These are phyloP conservation scores for Apolygus lucorum DNA, from an alignment of 1,140 invertebrate species.

Conservation along the genomic window DNA sequence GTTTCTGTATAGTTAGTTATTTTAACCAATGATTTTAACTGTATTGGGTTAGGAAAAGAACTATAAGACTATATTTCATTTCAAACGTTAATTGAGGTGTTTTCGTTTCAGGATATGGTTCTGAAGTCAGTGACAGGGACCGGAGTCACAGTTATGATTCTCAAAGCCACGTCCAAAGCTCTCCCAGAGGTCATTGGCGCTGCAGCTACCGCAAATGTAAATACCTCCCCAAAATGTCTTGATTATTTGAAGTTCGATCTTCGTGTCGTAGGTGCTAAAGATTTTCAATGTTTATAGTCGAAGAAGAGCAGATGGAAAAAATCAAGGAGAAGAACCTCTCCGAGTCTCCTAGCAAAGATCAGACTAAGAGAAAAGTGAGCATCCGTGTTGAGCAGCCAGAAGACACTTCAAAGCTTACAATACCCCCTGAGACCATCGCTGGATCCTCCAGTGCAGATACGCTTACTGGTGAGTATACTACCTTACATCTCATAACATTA, in stretches of 20 bases:
- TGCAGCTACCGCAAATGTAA: slow-evolving; percentile 51
- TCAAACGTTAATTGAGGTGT: neutral
- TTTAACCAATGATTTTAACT: no score
- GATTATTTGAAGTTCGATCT: no score
- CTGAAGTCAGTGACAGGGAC: slow-evolving; percentile 61
- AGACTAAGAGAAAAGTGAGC: slow-evolving; percentile 37
- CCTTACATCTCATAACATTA: no score
- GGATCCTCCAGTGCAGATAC: slow-evolving; percentile 65
- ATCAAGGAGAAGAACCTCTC: slow-evolving; percentile 33
- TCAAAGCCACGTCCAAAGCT: slow-evolving; percentile 29
- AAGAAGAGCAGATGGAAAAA: slow-evolving; percentile 43
- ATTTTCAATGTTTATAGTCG: slow-evolving; percentile 37
- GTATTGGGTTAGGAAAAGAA: neutral
- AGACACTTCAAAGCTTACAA: slow-evolving; percentile 41
- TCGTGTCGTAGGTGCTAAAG: no score
- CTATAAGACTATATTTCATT: neutral
- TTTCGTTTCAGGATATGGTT: slow-evolving; percentile 53
- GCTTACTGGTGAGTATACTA: slow-evolving; percentile 50
- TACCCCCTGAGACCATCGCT: slow-evolving; percentile 48
- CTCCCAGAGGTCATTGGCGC: slow-evolving; percentile 47
- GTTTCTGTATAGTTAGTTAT: no score
- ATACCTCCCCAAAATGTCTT: slow-evolving; percentile 17
- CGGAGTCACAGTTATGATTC: slow-evolving; percentile 44
- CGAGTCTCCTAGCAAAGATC: slow-evolving; percentile 15
- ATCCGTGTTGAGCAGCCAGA: slow-evolving; percentile 40